phyloP scores from a whole-genome alignment of 2,113 vertebrate species.

The Sinosuthora webbiana region DNA sequence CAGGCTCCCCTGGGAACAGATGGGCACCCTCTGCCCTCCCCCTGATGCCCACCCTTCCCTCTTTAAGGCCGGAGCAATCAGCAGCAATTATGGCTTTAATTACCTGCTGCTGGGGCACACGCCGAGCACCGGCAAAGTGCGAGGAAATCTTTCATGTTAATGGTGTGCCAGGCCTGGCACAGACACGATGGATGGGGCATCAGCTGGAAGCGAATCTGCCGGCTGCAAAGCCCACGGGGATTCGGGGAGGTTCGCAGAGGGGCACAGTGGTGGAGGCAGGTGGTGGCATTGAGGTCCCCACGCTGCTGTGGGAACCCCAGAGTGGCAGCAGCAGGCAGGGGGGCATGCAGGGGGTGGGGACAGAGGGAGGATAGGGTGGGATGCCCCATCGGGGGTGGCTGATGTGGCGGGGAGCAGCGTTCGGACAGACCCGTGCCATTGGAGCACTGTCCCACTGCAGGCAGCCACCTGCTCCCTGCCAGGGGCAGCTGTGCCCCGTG shows the following conservation, averaged over 20 bases:
- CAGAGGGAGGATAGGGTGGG: neutral
- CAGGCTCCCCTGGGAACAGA: neutral
- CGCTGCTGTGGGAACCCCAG: rapidly evolving
- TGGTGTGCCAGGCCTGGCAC: slow-evolving; percentile 69
- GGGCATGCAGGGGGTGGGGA: neutral
- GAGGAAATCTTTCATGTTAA: slow-evolving; percentile 76
- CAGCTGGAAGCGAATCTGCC: slow-evolving; percentile 65
- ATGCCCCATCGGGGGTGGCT: neutral
- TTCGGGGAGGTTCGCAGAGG: neutral
- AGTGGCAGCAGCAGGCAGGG: neutral
- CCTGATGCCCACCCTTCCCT: slow-evolving; percentile 29
- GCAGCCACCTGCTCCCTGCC: neutral
- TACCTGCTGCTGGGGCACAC: slow-evolving; percentile 74
- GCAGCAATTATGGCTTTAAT: slow-evolving; percentile 80
- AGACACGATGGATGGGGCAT: slow-evolving; percentile 62
- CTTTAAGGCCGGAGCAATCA: slow-evolving; percentile 70
- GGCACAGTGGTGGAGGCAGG: neutral
- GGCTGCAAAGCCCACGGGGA: neutral
- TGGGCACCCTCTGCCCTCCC: neutral
- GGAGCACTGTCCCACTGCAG: neutral
- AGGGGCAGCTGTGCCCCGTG: neutral
- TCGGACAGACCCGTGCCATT: rapidly evolving
- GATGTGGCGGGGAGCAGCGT: neutral
- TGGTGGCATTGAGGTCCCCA: neutral
- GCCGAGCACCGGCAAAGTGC: slow-evolving; percentile 61